A percentile compares a stretch with the other conserved stretches of the same genome.
Conservation (phyloP, 2,113 vertebrate species). For the Choloepus hoffmanni region DNA sequence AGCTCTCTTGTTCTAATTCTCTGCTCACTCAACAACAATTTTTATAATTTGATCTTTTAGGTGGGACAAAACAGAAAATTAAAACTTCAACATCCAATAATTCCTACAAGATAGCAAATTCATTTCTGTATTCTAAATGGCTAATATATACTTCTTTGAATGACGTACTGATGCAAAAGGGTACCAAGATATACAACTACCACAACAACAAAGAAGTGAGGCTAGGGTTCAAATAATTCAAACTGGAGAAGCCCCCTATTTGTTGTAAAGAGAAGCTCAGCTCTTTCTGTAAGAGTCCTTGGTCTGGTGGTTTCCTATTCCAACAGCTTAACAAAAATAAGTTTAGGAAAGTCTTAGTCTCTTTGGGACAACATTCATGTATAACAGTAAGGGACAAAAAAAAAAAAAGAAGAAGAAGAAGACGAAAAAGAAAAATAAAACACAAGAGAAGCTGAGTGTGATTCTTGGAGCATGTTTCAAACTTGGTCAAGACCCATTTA, state of each 20-base stretch:
- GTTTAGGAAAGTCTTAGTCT: slow-evolving; percentile 33
- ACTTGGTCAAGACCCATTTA: slow-evolving; percentile 9
- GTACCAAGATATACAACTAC: neutral
- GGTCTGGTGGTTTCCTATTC: neutral
- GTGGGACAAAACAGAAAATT: neutral
- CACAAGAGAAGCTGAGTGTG: neutral
- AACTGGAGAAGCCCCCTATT: neutral
- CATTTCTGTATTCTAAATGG: neutral
- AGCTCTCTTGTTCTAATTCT: neutral
- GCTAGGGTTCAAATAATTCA: neutral
- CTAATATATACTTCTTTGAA: neutral
- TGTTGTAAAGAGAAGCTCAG: neutral
- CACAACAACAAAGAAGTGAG: neutral
- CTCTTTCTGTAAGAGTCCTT: neutral
- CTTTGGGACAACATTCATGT: neutral
- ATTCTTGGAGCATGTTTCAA: neutral
- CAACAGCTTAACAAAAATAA: slow-evolving; percentile 5
- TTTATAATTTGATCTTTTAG: neutral
- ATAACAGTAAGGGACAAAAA: neutral
- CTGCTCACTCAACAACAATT: neutral
- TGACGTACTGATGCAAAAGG: neutral
- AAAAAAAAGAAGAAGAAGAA: neutral
- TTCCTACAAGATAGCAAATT: neutral
- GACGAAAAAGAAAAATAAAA: neutral
- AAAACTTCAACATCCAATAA: neutral